Conservation (phyloP, 2,888 invertebrate genomes). For the Drosophila anomalata region DNA sequence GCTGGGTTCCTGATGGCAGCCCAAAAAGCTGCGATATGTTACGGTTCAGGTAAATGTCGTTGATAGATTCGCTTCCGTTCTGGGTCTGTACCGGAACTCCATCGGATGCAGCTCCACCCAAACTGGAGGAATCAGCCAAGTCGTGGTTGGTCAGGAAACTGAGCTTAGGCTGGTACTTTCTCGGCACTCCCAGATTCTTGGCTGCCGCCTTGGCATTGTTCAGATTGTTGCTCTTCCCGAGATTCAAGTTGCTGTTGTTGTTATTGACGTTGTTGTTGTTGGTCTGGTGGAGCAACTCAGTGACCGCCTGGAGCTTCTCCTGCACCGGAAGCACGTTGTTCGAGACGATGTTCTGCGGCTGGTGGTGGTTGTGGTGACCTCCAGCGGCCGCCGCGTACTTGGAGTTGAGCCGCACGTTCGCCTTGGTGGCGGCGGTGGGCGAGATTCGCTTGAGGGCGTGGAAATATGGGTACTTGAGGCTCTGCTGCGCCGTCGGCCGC, state of each 20-base stretch:
- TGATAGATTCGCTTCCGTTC: slow-evolving; percentile 76
- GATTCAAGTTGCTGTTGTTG: slow-evolving; percentile 55
- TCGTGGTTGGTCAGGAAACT: slow-evolving; percentile 79
- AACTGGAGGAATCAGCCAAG: slow-evolving; percentile 33
- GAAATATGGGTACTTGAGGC: slow-evolving; percentile 88
- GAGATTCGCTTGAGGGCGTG: slow-evolving; percentile 82
- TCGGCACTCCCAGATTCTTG: slow-evolving; percentile 60
- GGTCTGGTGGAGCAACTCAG: slow-evolving; percentile 73
- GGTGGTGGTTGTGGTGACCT: slow-evolving; percentile 18
- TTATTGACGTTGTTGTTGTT: slow-evolving; percentile 60
- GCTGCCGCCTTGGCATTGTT: slow-evolving; percentile 38
- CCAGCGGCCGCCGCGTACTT: slow-evolving; percentile 64
- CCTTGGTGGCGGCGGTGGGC: slow-evolving; percentile 79
- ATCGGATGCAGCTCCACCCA: slow-evolving; percentile 47
- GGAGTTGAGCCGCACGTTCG: slow-evolving; percentile 73
- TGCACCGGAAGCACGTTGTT: slow-evolving; percentile 81
- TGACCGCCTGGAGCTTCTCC: slow-evolving; percentile 78
- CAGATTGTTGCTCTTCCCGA: slow-evolving; percentile 47
- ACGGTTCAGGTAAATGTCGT: slow-evolving; percentile 82
- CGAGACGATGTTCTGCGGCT: slow-evolving; percentile 66
- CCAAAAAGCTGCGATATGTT: slow-evolving; percentile 81
- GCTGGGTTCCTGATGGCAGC: slow-evolving; percentile 47
- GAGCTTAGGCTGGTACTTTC: slow-evolving; percentile 71
- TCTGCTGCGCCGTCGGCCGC: slow-evolving; percentile 95
- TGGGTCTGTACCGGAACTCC: slow-evolving; percentile 39